Evolutionary conservation across 2,113 vertebrate species (phyloP).

Genomic region (Pholis gunnellus): DNA sequence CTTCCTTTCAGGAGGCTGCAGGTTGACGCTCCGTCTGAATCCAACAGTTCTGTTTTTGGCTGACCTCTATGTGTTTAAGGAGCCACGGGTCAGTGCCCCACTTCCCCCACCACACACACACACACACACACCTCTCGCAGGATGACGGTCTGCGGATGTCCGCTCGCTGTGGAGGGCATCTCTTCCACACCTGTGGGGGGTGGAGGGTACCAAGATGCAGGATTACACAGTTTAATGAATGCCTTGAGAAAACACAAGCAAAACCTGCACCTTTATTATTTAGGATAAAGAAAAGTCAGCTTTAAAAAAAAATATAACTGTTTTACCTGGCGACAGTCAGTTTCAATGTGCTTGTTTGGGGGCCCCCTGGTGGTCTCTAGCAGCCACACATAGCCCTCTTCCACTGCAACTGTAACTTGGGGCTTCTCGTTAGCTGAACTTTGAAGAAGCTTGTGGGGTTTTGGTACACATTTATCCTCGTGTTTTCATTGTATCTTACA

Average conservation of each 20-base stretch:
- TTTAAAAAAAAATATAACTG: background rate
- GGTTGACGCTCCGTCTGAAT: conserved; percentile 49
- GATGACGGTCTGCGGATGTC: conserved; percentile 54
- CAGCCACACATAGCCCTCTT: background rate
- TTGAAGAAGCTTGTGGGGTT: background rate
- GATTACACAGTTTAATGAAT: conserved; percentile 42
- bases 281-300: background rate
- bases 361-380: background rate
- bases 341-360: background rate
- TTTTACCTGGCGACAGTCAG: background rate
- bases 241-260: conserved; percentile 32
- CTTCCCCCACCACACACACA: background rate
- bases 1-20: conserved; percentile 62
- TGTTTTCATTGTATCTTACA: background rate
- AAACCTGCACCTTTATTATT: background rate
- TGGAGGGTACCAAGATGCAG: conserved; percentile 30
- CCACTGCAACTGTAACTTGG: background rate
- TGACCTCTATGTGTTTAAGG: conserved; percentile 63
- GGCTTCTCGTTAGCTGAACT: background rate
- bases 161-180: conserved; percentile 38
- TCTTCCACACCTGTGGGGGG: conserved; percentile 40
- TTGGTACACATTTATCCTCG: background rate
- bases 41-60: conserved; percentile 71
- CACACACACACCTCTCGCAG: background rate
- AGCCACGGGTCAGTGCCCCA: conserved; percentile 53